phyloP scores from a whole-genome alignment of 2,888 invertebrate species.

The Scotopteryx bipunctaria region DNA sequence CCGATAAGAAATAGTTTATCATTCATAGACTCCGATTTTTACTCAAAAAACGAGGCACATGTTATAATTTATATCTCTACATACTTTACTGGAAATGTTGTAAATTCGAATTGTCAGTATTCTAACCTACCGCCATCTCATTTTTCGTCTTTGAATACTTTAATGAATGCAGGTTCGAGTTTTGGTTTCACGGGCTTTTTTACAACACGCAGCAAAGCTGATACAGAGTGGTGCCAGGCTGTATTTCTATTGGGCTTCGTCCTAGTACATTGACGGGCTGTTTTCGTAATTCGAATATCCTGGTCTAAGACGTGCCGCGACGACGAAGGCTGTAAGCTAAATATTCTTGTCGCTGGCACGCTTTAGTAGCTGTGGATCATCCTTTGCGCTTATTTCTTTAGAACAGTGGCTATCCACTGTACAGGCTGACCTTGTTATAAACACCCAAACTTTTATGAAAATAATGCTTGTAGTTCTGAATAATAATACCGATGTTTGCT shows the following conservation, averaged over 20 bases:
- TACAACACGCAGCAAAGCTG: slow-evolving; percentile 7
- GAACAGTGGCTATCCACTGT: neutral
- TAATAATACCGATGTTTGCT: too few species aligned
- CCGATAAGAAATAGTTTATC: too few species aligned
- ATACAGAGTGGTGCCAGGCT: neutral
- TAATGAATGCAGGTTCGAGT: slow-evolving; percentile 15
- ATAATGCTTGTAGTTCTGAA: neutral
- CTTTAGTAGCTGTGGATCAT: slow-evolving; percentile 15
- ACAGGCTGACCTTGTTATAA: neutral
- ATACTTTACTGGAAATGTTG: too few species aligned
- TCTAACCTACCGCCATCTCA: too few species aligned
- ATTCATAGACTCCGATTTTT: too few species aligned
- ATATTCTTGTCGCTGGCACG: slow-evolving; percentile 11
- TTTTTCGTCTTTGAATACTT: too few species aligned
- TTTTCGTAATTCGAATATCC: too few species aligned
- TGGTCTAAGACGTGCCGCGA: too few species aligned
- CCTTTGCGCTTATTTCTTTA: slow-evolving; percentile 10
- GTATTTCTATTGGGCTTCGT: neutral
- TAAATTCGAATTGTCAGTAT: too few species aligned
- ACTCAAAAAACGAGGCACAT: too few species aligned
- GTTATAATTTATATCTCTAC: too few species aligned
- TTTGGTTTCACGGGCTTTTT: slow-evolving; percentile 13
- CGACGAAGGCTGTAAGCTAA: too few species aligned
- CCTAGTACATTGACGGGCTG: neutral
- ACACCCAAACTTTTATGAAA: neutral